These are phyloP conservation scores for Drosophila obscura DNA, from an alignment of 1,140 invertebrate species.

Conservation along the genomic window DNA sequence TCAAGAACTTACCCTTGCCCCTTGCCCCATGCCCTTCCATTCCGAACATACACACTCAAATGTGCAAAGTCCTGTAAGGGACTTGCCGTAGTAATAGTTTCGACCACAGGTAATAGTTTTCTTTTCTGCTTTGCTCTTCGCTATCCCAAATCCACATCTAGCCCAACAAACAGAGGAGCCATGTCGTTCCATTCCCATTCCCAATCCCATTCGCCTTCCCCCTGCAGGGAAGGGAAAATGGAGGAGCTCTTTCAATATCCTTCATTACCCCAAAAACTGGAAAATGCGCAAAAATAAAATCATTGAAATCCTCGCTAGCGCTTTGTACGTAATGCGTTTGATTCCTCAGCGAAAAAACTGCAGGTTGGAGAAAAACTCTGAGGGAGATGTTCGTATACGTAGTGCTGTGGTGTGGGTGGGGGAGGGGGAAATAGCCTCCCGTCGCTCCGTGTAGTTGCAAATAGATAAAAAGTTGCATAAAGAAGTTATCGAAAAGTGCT, in stretches of 20 bases:
- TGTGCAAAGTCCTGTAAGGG: constrained; percentile 44
- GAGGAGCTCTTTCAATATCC: constrained; percentile 76
- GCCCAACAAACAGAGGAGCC: background rate
- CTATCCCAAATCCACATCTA: constrained; percentile 70
- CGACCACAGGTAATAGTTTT: constrained; percentile 54
- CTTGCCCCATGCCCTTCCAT: constrained; percentile 7
- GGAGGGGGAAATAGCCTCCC: constrained; percentile 5
- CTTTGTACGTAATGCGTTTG: constrained; percentile 80
- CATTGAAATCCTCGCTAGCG: constrained; percentile 69
- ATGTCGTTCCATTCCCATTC: no score
- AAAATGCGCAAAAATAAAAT: constrained; percentile 81
- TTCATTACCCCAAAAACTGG: constrained; percentile 71
- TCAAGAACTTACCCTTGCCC: constrained; percentile 23
- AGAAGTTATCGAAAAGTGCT: constrained; percentile 81
- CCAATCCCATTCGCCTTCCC: constrained; percentile 18
- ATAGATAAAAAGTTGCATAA: constrained; percentile 72
- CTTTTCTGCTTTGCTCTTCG: constrained; percentile 20
- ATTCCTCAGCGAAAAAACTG: constrained; percentile 71
- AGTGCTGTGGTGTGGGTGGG: no score
- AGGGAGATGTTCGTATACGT: background rate
- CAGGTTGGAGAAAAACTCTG: constrained; percentile 45
- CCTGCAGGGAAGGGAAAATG: constrained; percentile 6
- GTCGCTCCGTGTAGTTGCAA: constrained; percentile 55
- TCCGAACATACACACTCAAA: constrained; percentile 34
- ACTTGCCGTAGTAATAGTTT: constrained; percentile 44